phyloP scores from a whole-genome alignment of 1,140 invertebrate species.

The Aphelinus atriplicis region DNA sequence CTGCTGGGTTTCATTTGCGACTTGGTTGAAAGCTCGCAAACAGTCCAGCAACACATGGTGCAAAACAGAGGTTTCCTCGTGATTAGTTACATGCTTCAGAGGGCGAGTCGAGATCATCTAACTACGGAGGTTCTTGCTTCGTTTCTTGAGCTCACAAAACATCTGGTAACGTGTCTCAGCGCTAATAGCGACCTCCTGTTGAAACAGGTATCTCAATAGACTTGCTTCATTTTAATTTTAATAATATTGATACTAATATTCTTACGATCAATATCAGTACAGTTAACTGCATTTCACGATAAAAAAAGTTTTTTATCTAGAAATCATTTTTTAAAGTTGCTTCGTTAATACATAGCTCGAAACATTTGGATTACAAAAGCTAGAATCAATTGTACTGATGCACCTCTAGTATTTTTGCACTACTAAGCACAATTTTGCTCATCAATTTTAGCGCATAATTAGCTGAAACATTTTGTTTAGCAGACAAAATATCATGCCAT shows the following conservation, averaged over 20 bases:
- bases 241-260: background rate
- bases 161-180: slow-evolving; percentile 92
- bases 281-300: no score
- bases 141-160: slow-evolving; percentile 95
- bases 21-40: slow-evolving; percentile 94
- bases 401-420: slow-evolving; percentile 4
- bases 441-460: background rate
- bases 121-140: slow-evolving; percentile 92
- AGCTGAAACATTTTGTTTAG: no score
- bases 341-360: no score
- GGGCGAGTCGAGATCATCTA: slow-evolving; percentile 92
- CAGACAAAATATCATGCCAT: no score
- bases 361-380: no score
- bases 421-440: background rate
- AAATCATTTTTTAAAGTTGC: no score
- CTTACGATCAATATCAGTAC: background rate
- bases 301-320: no score
- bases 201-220: slow-evolving; percentile 81
- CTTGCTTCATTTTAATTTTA: slow-evolving; percentile 6
- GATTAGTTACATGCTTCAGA: slow-evolving; percentile 95
- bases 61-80: slow-evolving; percentile 98
- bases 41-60: slow-evolving; percentile 98
- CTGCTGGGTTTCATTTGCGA: slow-evolving; percentile 97
- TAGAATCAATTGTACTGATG: background rate
- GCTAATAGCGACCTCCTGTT: slow-evolving; percentile 93